phyloP scores from a whole-genome alignment of 2,888 invertebrate species.

The Pristionchus entomophagus region DNA sequence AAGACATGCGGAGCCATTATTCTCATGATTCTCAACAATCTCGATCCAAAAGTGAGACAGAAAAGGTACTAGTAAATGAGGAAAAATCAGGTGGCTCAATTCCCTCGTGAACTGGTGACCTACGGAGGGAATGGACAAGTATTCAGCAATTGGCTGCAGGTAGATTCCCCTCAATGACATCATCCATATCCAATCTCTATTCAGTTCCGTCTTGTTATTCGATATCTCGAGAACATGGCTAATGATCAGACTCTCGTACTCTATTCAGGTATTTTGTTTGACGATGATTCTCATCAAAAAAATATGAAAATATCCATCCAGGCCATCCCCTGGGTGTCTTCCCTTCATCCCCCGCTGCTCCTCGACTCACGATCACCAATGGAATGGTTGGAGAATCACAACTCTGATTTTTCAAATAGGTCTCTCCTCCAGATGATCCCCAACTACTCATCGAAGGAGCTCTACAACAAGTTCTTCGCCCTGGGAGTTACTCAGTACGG shows the following conservation, averaged over 20 bases:
- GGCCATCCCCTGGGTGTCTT: conserved; percentile 82
- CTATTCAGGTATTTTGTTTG: conserved; percentile 79
- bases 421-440: conserved; percentile 79
- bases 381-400: conserved; percentile 80
- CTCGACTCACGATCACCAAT: conserved; percentile 81
- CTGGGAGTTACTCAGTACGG: conserved; percentile 82
- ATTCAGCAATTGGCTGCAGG: conserved; percentile 80
- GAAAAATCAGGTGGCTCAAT: conserved; percentile 76
- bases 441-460: conserved; percentile 80
- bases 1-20: conserved; percentile 80
- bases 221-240: conserved; percentile 80
- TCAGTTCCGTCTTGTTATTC: conserved; percentile 81
- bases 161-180: neutral
- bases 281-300: neutral
- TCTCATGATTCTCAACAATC: conserved; percentile 82
- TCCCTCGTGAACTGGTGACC: conserved; percentile 82
- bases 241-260: conserved; percentile 81
- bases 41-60: conserved; percentile 80
- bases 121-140: conserved; percentile 83
- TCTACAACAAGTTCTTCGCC: conserved; percentile 81
- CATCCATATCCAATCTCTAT: conserved; percentile 18
- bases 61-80: neutral
- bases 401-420: neutral
- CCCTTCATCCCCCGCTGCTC: conserved; percentile 78
- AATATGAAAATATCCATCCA: neutral